Base-by-base conservation (phyloP, 2,113 vertebrate genomes). In the Gobiocypris rarus region DNA sequence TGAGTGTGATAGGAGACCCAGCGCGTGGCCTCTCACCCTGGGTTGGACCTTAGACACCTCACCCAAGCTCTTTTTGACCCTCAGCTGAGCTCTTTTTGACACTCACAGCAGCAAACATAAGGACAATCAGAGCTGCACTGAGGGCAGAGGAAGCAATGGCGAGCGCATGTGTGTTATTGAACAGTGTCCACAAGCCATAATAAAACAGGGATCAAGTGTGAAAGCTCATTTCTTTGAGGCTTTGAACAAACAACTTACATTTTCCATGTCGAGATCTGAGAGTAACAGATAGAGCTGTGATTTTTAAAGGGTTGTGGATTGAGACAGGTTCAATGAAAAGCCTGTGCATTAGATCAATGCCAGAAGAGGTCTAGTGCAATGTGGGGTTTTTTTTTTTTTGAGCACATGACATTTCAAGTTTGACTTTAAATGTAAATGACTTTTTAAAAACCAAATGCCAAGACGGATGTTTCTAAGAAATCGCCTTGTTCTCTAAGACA, bases 181-280 rank as follows among this genome's bases (percentile, higher is more conserved):
- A 59, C 43, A 31, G 9, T 43, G 28, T 41, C 70, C 74, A 76
- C 9, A 22, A 34, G 74, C 22, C 83, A 5, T 11, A 54, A 81
- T 84, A 86, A 89, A 88, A 86, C 76, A 86, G 76, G n/a, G 56
- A 45, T 63, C n/a, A 79, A 79, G 56, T 17, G 56, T 56, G 50
- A 28, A 54, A 61, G 76, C 38, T 79, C 24, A 79, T 63, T 63
- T 24, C 76, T 79, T 63, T 63, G 56, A 79, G 14, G 65, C 78
- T 83, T 70, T 69, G 41, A 86, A 81, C 24, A 89, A 83, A 80
- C 77, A 86, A 50, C 34, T 61, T 76, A 5, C 17, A n/a, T 59
- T 78, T 61, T 28, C 31, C 14, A 14, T 15, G 56, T 78, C 38
- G 38, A 61, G 14, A 63, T 26, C 1, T 26, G 5, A 63, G 9